These are phyloP conservation scores for Ceyx margarethae DNA, from an alignment of 2,113 vertebrate genomes.

Conservation along the genomic window DNA sequence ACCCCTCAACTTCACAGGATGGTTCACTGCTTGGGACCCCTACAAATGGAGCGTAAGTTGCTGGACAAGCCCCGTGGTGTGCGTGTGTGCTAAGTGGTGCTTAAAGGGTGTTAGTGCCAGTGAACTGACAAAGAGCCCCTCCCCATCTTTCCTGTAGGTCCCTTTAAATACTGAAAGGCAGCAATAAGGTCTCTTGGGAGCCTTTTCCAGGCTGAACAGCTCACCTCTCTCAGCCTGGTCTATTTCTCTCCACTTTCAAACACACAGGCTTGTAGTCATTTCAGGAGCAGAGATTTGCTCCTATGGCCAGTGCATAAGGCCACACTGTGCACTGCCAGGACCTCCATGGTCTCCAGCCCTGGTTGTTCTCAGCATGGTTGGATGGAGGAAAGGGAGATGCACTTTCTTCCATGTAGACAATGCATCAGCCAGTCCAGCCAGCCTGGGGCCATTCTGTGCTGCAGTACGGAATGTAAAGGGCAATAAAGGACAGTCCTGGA, in stretches of 20 bases:
- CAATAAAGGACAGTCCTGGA: background rate
- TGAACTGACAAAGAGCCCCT: background rate
- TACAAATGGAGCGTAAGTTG: constrained; percentile 90
- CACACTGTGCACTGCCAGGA: background rate
- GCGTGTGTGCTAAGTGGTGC: fast-evolving
- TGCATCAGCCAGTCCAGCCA: background rate
- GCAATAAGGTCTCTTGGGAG: too few species aligned
- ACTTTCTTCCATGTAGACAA: background rate
- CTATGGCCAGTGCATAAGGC: too few species aligned
- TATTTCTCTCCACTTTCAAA: background rate
- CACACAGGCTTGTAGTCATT: background rate
- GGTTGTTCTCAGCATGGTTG: background rate
- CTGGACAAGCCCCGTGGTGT: background rate
- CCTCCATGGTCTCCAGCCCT: background rate
- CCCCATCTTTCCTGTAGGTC: too few species aligned
- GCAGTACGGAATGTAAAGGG: background rate
- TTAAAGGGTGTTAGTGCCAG: background rate
- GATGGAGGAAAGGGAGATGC: background rate
- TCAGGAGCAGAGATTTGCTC: background rate
- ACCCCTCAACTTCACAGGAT: constrained; percentile 89
- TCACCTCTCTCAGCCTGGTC: background rate
- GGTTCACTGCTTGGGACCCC: constrained; percentile 91
- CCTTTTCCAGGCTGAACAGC: too few species aligned
- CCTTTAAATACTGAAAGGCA: too few species aligned
- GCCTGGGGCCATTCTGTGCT: background rate